Evolutionary conservation across 2,113 vertebrate genomes (phyloP).

Genomic region (Amblyopsis rosae): DNA sequence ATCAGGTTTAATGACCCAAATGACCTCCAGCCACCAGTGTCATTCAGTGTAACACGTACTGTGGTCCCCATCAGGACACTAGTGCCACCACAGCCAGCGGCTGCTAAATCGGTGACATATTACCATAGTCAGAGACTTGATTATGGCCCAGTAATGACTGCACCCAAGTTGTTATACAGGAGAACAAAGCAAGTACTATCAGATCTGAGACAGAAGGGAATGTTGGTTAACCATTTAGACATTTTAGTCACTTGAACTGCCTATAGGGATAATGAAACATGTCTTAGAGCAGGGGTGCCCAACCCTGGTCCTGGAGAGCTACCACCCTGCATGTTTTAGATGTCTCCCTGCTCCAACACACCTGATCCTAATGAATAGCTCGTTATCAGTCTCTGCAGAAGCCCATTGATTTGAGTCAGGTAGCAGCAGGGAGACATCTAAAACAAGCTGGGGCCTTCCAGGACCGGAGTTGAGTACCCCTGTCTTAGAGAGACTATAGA

Average conservation of each 20-base stretch:
- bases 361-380: no score
- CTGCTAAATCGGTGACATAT: slow-evolving; percentile 29
- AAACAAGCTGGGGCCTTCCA: no score
- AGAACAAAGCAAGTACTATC: slow-evolving; percentile 19
- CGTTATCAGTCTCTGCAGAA: no score
- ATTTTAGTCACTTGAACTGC: neutral
- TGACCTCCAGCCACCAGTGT: slow-evolving; percentile 34
- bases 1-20: neutral
- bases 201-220: slow-evolving; percentile 17
- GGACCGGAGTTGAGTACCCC: no score
- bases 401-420: no score
- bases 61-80: slow-evolving; percentile 12
- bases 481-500: neutral
- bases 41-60: slow-evolving; percentile 8
- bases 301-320: no score
- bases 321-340: no score
- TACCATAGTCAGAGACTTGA: slow-evolving; percentile 33
- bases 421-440: no score
- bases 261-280: neutral
- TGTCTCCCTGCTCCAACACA: no score
- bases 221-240: slow-evolving; percentile 40
- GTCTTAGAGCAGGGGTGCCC: no score
- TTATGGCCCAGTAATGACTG: slow-evolving; percentile 11
- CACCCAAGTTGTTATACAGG: slow-evolving; percentile 29
- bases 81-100: slow-evolving; percentile 7